These are phyloP conservation scores for Hemiprocne comata DNA, from an alignment of 2,113 vertebrate species.

Conservation along the genomic window DNA sequence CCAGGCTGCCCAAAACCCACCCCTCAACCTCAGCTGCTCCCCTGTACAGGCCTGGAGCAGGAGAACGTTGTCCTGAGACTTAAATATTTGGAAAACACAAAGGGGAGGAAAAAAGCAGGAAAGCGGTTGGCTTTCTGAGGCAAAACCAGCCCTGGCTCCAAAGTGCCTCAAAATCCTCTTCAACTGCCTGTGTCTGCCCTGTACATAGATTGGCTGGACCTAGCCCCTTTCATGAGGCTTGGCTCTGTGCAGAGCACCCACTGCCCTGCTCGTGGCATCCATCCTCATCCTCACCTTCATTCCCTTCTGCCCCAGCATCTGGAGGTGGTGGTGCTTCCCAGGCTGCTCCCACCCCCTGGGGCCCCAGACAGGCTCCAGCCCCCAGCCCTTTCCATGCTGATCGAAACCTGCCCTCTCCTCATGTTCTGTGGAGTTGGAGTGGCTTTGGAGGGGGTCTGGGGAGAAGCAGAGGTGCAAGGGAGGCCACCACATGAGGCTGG, in stretches of 20 bases:
- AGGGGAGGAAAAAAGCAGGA: background rate
- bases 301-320: fast-evolving
- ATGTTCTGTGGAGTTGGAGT: background rate
- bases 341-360: background rate
- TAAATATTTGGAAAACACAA: background rate
- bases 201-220: fast-evolving
- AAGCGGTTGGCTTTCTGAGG: background rate
- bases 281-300: background rate
- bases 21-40: background rate
- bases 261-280: fast-evolving
- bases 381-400: background rate
- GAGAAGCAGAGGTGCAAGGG: background rate
- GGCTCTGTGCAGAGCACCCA: background rate
- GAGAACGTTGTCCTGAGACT: background rate
- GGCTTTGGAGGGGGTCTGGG: background rate
- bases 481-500: fast-evolving
- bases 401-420: background rate
- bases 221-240: background rate
- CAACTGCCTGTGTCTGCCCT: fast-evolving
- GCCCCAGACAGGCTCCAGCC: background rate
- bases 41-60: fast-evolving
- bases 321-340: background rate
- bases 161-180: background rate
- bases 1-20: background rate
- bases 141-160: background rate